Percentiles rank a stretch among this genome's conserved stretches.
Conservation (phyloP, 92 coral and sea anemone genomes). For the Parazoanthus darwini region DNA sequence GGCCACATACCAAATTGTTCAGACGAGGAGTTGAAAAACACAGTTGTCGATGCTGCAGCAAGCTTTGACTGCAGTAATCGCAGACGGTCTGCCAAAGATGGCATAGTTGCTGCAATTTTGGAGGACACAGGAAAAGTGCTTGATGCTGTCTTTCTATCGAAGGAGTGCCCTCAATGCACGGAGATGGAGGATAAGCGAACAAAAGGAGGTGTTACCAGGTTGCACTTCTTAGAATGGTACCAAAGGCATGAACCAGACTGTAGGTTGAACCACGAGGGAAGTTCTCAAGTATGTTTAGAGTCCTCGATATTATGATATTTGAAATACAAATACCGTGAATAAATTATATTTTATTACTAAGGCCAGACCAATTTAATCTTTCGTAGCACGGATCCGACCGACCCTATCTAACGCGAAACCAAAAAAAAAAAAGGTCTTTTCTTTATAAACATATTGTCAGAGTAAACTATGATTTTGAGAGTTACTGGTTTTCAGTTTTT, state of each 20-base stretch:
- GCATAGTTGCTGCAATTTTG: slow-evolving; percentile 57
- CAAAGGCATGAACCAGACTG: slow-evolving; percentile 58
- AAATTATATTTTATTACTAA: too few relatives aligned
- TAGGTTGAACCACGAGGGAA: slow-evolving; percentile 63
- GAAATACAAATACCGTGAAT: too few relatives aligned
- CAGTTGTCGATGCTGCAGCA: slow-evolving; percentile 42
- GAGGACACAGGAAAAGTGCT: slow-evolving; percentile 61
- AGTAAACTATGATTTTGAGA: too few relatives aligned
- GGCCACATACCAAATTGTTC: slow-evolving; percentile 36
- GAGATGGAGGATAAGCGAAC: slow-evolving; percentile 38
- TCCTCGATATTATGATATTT: too few relatives aligned
- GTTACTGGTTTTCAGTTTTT: too few relatives aligned
- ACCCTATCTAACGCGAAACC: too few relatives aligned
- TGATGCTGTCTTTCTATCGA: slow-evolving; percentile 27
- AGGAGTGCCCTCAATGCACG: slow-evolving; percentile 45
- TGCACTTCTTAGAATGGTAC: slow-evolving; percentile 51
- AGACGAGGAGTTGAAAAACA: slow-evolving; percentile 45
- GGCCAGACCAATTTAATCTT: too few relatives aligned
- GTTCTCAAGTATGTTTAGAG: slow-evolving; percentile 38
- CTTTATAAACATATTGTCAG: too few relatives aligned
- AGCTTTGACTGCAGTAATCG: slow-evolving; percentile 50
- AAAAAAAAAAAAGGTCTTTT: too few relatives aligned
- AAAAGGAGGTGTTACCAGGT: slow-evolving; percentile 43
- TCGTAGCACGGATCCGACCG: too few relatives aligned
- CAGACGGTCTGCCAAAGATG: slow-evolving; percentile 73